Base-by-base conservation (phyloP, 2,888 invertebrate genomes). In the Dicyrtomina minuta region DNA sequence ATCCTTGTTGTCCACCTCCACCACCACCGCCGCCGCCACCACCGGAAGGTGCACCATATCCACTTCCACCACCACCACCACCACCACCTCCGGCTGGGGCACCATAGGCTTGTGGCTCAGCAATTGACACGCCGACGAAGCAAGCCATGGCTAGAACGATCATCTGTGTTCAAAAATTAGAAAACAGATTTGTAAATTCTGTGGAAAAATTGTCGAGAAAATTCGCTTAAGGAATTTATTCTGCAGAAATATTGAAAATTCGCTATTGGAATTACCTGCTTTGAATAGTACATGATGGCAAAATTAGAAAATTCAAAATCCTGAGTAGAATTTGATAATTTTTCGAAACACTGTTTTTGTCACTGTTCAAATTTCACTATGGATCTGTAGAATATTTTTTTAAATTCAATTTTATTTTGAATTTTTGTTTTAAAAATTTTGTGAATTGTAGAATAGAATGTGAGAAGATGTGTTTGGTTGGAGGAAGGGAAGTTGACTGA, bases 41-140 rank as follows among this genome's bases (percentile, higher is more conserved):
- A 10, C 24, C 26, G 41, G 10, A 12, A 2, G 20, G 44, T 26
- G 24, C 43, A 5, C 67, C 39, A n/a, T 26, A 15, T 3, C 49
- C 26, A n/a, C n/a, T n/a, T n/a, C n/a, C n/a, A n/a, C 67, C 67
- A 24, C 67, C 59, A 17, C 66, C 44, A 58, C 33, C 44, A 2
- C 68, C 68, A 22, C 68, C 68, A 2, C 61, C 41, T 13, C 67
- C 51, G 10, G n/a, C n/a, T n/a, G n/a, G n/a, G n/a, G n/a, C n/a
- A n/a, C n/a, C n/a, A n/a, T n/a, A n/a, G n/a, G n/a, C n/a, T n/a
- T 62, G 56, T 17, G 68, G 68, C 24, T 68, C 68, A 10, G 60
- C 55, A 8, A 62, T 2, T 8, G 68, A 44, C 26, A 55, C 56
- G 22, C 62, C 56, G 8, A 53, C 62, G n/a, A 51, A 33, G 44